phyloP scores from a whole-genome alignment of 2,888 invertebrate species.

The Pyrocoelia pectoralis region DNA sequence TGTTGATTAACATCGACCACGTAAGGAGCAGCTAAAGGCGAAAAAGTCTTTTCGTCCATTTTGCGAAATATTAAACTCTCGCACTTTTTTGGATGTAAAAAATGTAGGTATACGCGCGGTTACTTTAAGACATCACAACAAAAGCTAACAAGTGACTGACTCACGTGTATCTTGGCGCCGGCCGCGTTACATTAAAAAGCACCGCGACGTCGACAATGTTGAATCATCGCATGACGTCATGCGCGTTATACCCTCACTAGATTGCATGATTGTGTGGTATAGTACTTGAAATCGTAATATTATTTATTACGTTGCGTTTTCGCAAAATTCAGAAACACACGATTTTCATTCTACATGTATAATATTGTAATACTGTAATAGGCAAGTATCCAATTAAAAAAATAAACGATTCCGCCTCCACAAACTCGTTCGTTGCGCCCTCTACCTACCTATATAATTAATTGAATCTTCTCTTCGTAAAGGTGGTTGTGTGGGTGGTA shows the following conservation, averaged over 20 bases:
- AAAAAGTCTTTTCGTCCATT: constrained; percentile 19
- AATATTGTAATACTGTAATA: no score
- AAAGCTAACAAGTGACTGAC: constrained; percentile 38
- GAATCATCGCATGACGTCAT: constrained; percentile 42
- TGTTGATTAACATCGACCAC: constrained; percentile 23
- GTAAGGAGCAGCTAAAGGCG: constrained; percentile 17
- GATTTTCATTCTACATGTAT: no score
- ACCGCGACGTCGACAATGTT: constrained; percentile 38
- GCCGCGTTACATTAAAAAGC: constrained; percentile 19
- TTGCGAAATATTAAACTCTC: neutral
- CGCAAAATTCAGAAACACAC: neutral
- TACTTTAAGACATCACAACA: constrained; percentile 8
- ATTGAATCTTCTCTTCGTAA: no score
- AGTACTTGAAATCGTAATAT: neutral
- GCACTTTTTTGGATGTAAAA: no score
- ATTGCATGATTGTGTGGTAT: neutral
- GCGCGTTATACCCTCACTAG: constrained; percentile 18
- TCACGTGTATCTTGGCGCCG: constrained; percentile 32
- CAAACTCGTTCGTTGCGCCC: no score
- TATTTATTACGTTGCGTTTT: neutral
- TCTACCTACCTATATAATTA: no score
- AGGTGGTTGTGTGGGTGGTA: neutral
- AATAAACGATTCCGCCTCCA: no score
- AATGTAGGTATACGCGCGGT: neutral
- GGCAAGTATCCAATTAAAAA: no score